Evolutionary conservation across 1,140 invertebrate genomes (phyloP).

Genomic region (Aleiodes sp.): DNA sequence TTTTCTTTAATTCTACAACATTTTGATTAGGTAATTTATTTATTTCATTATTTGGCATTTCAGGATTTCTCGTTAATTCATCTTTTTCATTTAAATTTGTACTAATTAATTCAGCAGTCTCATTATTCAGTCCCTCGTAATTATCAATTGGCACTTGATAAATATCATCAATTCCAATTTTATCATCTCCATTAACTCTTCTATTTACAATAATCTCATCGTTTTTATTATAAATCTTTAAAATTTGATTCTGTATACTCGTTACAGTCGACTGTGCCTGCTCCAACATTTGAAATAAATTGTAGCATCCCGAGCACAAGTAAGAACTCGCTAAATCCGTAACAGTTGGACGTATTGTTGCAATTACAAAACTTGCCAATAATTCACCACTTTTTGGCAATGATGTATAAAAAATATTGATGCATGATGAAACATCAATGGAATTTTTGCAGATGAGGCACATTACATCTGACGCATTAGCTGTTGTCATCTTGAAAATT

Average conservation of each 20-base stretch:
- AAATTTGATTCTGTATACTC: conserved; percentile 52
- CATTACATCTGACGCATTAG: conserved; percentile 30
- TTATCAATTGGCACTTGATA: conserved; percentile 35
- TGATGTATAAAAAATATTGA: conserved; percentile 53
- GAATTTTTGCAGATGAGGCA: conserved; percentile 51
- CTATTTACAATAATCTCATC: conserved; percentile 32
- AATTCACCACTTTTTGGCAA: conserved; percentile 46
- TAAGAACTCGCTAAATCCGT: conserved; percentile 42
- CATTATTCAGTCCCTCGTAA: conserved; percentile 31
- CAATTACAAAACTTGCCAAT: conserved; percentile 47
- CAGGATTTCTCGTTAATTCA: no score
- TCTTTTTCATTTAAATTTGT: not conserved
- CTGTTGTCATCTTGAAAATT: conserved; percentile 15
- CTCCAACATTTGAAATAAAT: conserved; percentile 54
- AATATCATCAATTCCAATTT: conserved; percentile 11
- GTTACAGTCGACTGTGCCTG: conserved; percentile 52
- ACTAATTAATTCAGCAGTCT: not conserved
- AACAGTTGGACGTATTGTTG: conserved; percentile 37
- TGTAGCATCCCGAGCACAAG: conserved; percentile 52
- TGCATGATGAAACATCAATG: conserved; percentile 40
- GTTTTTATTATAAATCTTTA: conserved; percentile 41
- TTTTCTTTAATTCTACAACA: not conserved
- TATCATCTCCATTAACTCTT: not conserved
- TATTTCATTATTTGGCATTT: not conserved
- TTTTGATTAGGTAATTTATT: not conserved